Conservation (phyloP, 2,797 vertebrate species). For the Hippoglossus hippoglossus region DNA sequence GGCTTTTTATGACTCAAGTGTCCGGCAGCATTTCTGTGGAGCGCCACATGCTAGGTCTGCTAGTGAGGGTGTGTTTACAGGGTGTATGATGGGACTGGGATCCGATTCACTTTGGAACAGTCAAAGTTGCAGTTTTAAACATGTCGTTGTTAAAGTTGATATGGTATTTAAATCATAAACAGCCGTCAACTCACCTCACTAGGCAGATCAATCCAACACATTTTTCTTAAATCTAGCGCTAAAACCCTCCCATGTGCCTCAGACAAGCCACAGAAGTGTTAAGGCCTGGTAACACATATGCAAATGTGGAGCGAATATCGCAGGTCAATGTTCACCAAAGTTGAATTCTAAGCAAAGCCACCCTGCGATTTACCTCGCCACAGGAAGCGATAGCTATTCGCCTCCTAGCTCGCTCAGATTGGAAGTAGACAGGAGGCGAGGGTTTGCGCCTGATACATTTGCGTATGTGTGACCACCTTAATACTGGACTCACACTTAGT, state of each 20-base stretch:
- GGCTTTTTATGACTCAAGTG: constrained; percentile 2
- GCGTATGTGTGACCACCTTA: too few relatives aligned
- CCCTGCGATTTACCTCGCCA: too few relatives aligned
- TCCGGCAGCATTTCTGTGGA: neutral
- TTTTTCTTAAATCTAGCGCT: neutral
- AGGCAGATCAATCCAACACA: neutral
- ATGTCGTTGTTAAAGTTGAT: neutral
- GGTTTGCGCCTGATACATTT: too few relatives aligned
- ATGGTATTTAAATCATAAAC: too few relatives aligned
- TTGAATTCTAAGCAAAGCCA: too few relatives aligned
- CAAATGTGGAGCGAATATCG: too few relatives aligned
- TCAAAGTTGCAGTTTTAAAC: neutral
- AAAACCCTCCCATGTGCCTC: neutral
- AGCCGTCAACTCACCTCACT: neutral
- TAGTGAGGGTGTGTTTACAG: neutral
- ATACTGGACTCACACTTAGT: too few relatives aligned
- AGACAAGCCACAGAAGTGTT: neutral
- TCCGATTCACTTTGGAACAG: neutral
- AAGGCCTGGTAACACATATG: too few relatives aligned
- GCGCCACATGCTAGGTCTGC: neutral
- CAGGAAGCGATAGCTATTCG: too few relatives aligned
- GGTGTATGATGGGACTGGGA: neutral
- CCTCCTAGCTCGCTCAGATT: too few relatives aligned
- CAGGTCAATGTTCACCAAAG: too few relatives aligned
- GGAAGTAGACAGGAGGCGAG: too few relatives aligned